phyloP scores from a whole-genome alignment of 2,888 invertebrate species.

The Belgica antarctica region DNA sequence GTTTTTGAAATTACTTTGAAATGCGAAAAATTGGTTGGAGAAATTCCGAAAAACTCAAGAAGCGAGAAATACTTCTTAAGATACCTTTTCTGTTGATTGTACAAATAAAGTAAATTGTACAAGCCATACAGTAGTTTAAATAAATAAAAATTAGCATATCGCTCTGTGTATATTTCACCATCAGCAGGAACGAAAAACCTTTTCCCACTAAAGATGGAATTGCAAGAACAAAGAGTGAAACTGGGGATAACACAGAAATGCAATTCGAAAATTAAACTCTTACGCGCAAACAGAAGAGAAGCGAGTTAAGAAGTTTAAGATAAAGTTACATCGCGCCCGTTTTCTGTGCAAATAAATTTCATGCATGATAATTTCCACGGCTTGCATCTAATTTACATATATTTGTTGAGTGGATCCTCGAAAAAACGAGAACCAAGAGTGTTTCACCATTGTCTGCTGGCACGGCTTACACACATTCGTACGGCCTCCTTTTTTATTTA shows the following conservation, averaged over 20 bases:
- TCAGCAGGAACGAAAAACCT: not conserved
- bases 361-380: slow-evolving; percentile 36
- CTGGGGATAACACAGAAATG: slow-evolving; percentile 21
- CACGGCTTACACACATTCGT: slow-evolving; percentile 12
- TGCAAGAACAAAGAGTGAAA: slow-evolving; percentile 22
- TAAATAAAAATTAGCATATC: slow-evolving; percentile 43
- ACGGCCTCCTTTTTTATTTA: not conserved
- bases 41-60: too few relatives aligned
- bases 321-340: slow-evolving; percentile 30
- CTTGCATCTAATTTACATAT: slow-evolving; percentile 42
- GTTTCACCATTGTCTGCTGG: slow-evolving; percentile 40
- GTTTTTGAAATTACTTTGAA: too few relatives aligned
- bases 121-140: slow-evolving; percentile 38
- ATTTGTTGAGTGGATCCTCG: slow-evolving; percentile 28
- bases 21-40: too few relatives aligned
- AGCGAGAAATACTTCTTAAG: too few relatives aligned
- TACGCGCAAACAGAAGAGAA: slow-evolving; percentile 23
- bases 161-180: slow-evolving; percentile 16
- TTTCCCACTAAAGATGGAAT: not conserved
- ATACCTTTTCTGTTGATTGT: too few relatives aligned
- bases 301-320: slow-evolving; percentile 8
- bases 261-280: slow-evolving; percentile 8
- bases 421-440: slow-evolving; percentile 17
- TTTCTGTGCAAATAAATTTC: slow-evolving; percentile 38
- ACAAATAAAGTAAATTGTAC: slow-evolving; percentile 27